phyloP scores from a whole-genome alignment of 53 echinoderm and acorn worm species.

The Temnopleurus reevesii region DNA sequence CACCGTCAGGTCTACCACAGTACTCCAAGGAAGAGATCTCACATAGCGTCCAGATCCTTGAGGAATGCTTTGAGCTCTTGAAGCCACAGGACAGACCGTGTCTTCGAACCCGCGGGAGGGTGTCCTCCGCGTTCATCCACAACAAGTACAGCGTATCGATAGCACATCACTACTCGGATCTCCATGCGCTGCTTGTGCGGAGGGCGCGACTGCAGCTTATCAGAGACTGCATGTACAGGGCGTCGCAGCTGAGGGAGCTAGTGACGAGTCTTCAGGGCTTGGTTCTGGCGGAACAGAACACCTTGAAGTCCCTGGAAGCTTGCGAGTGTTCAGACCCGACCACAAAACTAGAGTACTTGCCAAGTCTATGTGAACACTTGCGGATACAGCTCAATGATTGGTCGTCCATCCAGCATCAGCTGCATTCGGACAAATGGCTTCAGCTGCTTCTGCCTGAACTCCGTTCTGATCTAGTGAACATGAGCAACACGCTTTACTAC shows the following conservation, averaged over 20 bases:
- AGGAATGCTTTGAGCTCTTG: constrained; percentile 85
- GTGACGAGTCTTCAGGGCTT: constrained; percentile 73
- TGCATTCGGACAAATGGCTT: constrained; percentile 89
- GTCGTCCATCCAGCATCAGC: constrained; percentile 85
- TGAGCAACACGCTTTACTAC: constrained; percentile 72
- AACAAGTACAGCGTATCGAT: constrained; percentile 94
- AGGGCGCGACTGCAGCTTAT: constrained; percentile 76
- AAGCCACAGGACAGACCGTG: constrained; percentile 77
- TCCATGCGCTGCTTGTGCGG: constrained; percentile 72
- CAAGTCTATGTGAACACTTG: constrained; percentile 86
- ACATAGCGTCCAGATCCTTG: constrained; percentile 78
- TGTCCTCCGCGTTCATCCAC: constrained; percentile 88
- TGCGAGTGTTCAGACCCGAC: constrained; percentile 66
- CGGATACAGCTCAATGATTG: constrained; percentile 82
- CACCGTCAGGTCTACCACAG: constrained; percentile 57
- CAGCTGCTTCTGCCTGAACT: constrained; percentile 71
- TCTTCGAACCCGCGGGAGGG: constrained; percentile 70
- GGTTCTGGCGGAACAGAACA: constrained; percentile 81
- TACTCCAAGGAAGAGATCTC: constrained; percentile 88
- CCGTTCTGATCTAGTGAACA: constrained; percentile 63
- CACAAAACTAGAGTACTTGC: constrained; percentile 91
- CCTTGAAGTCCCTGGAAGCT: constrained; percentile 67
- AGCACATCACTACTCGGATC: constrained; percentile 68
- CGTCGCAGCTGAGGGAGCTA: constrained; percentile 79
- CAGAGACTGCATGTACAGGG: constrained; percentile 78